Conservation (phyloP, 2,797 vertebrate species). For the Argya squamiceps region DNA sequence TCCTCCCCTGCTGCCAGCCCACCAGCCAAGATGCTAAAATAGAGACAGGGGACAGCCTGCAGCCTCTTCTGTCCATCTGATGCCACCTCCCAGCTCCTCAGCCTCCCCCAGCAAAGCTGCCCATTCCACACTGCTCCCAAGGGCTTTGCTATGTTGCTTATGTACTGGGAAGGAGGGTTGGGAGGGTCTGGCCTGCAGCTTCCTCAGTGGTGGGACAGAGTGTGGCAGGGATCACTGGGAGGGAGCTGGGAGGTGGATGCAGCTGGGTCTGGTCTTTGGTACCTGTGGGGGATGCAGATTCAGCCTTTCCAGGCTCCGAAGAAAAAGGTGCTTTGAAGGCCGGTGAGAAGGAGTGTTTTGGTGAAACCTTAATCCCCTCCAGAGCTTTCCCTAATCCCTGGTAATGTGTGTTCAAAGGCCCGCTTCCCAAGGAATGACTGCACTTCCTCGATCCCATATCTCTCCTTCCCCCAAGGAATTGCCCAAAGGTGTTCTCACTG, state of each 20-base stretch:
- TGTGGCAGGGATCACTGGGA: background rate
- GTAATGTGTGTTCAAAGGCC: background rate
- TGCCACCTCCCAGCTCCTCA: background rate
- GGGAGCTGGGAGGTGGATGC: background rate
- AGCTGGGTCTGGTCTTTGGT: background rate
- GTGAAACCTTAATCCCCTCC: background rate
- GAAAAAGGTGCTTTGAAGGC: background rate
- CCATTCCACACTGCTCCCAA: fast-evolving
- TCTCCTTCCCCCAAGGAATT: background rate
- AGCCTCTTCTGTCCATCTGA: background rate
- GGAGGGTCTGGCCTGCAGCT: background rate
- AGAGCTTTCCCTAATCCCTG: background rate
- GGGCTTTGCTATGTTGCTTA: background rate
- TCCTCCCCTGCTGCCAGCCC: background rate
- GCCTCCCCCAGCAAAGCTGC: background rate
- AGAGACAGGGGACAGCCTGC: background rate
- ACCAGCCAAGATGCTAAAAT: background rate
- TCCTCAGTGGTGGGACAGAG: background rate
- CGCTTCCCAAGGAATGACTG: background rate
- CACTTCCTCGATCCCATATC: background rate
- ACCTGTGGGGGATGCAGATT: background rate
- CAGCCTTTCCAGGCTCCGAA: background rate
- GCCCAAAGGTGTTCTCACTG: background rate
- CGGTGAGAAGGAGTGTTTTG: background rate
- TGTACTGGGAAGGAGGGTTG: background rate